Conservation (phyloP, 1,140 invertebrate genomes). For the Antheraea pernyi region DNA sequence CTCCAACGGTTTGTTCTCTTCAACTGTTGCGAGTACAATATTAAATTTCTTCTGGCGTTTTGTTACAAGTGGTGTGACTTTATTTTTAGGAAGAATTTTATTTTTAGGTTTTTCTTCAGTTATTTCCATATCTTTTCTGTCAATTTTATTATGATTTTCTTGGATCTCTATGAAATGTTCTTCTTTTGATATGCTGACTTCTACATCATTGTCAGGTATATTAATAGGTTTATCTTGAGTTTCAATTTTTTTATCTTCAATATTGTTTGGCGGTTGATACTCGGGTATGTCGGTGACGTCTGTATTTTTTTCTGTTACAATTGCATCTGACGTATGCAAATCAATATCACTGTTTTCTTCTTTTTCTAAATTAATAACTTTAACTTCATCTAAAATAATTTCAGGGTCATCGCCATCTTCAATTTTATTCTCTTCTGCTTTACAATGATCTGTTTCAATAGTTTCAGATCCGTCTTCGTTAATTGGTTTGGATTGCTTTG, state of each 20-base stretch:
- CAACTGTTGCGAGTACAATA: slow-evolving; percentile 22
- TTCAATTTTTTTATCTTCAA: slow-evolving; percentile 24
- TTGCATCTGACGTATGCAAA: background rate
- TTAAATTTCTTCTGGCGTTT: slow-evolving; percentile 47
- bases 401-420: slow-evolving; percentile 23
- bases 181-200: background rate
- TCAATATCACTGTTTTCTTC: slow-evolving; percentile 12
- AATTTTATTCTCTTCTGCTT: slow-evolving; percentile 3
- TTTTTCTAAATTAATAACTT: slow-evolving; percentile 20
- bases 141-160: background rate
- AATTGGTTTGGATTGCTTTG: slow-evolving; percentile 40
- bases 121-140: slow-evolving; percentile 5
- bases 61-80: slow-evolving; percentile 38
- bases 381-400: slow-evolving; percentile 20
- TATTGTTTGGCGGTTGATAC: slow-evolving; percentile 13
- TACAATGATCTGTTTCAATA: slow-evolving; percentile 1
- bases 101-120: slow-evolving; percentile 36
- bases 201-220: background rate
- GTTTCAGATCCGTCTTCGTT: slow-evolving; percentile 12
- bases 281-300: background rate
- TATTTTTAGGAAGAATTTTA: slow-evolving; percentile 49
- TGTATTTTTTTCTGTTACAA: background rate
- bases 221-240: background rate
- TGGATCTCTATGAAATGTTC: background rate
- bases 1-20: slow-evolving; percentile 24